Base-by-base conservation (phyloP, 2,113 vertebrate species). In the Spilogale gracilis region DNA sequence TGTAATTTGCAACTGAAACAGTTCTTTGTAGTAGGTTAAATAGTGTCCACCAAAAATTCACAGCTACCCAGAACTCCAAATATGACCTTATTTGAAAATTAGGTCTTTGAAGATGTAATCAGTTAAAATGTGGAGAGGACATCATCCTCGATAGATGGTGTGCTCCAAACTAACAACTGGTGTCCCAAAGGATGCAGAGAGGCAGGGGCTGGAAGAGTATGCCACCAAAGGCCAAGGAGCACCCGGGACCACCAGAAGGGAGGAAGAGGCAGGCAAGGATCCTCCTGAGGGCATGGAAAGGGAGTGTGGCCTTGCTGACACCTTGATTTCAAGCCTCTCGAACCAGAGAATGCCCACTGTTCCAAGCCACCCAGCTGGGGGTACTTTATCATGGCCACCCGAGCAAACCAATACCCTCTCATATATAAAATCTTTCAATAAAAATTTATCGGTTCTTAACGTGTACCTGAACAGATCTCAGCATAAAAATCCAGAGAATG, bases 51-150 rank as follows among this genome's bases (percentile, higher is more conserved):
- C 13, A 38, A n/a, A 76, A 89, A 58, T 84, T 45, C 38, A 67
- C 9, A 86, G 58, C 58, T 5, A 48, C 7, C 25, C 50, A 73
- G 87, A 94, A 94, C 71, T 73, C 84, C 13, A 11, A 82, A 82
- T 56, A 58, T 61, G 52, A 32, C 27, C 21, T 65, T 80, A n/a
- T 78, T 82, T 78, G n/a, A 87, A 96, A 94, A 82, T 20, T 82
- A 16, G 16, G 32, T 89, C 78, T 74, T 94, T 91, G n/a, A 20
- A 52, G 90, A 71, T 50, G 6, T 79, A 38, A 84, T 43, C 63
- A 79, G 54, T 82, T 90, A 25, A 88, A 60, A 38, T 48, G 32
- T 84, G 85, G 54, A 78, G 20, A 30, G 17, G 4, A 69, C n/a
- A 69, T 88, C 78, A 71, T 56, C 58, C 4, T 48, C 16, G 25